Base-by-base conservation (phyloP, 2,113 vertebrate genomes). In the Cricetomys ansorgei region DNA sequence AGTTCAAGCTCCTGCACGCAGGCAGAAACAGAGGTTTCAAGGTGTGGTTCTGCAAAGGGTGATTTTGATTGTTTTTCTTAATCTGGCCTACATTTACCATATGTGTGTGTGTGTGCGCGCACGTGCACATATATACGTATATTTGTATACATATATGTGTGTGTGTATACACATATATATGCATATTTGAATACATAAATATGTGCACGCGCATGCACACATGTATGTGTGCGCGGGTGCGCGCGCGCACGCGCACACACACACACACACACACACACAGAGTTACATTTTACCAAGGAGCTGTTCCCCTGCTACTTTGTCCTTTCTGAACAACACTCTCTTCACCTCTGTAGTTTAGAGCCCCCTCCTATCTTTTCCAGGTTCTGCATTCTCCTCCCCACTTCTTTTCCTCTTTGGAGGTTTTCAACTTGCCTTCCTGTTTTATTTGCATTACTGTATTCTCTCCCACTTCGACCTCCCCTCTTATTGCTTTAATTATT, bases 21-120 rank as follows among this genome's bases (percentile, higher is more conserved):
- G n/a, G n/a, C 93, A 96, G 97, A 96, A 97, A 98, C 97, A 97
- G 97, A 97, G 89, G 93, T 81, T 97, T 95, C 94, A 89, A 97
- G 97, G 94, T 93, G 96, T 70, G 57, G 95, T 96, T 95, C 96
- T 92, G 97, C 88, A 94, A 97, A 97, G 98, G 96, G 96, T 95
- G 94, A 98, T 97, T 96, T 96, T 94, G 96, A 97, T 81, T 94
- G 97, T 97, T 97, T 95, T 97, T 89, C 97, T 98, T 91, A 93
- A 96, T 96, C 96, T 94, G 91, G 96, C 92, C 92, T 96, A 31
- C 96, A 96, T 98, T 97, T 97, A 96, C 96, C 96, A 96, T 95
- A 29, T 73, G 23, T 1, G 53, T 37, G 21, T 1, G 1, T 31
- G 15, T 17, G n/a, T n/a, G n/a, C n/a, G n/a, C n/a, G n/a, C n/a